Percentiles rank a stretch among this genome's conserved stretches.
These are phyloP conservation scores for Cercopithecus petaurista DNA, from an alignment of 2,797 vertebrate genomes.

Conservation along the genomic window DNA sequence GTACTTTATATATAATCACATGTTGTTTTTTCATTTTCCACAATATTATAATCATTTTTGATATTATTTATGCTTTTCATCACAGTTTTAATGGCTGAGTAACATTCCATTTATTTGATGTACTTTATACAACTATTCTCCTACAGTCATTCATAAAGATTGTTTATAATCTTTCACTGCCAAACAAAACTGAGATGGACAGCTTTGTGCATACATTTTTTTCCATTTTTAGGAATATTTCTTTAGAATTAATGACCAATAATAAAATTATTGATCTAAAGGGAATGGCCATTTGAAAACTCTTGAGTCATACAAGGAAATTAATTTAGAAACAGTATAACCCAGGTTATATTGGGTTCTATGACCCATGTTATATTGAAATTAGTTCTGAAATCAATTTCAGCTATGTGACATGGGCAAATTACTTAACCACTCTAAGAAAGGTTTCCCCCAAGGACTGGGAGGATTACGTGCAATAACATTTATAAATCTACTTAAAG, in stretches of 20 bases:
- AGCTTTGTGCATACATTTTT: not conserved
- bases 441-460: not conserved
- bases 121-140: not conserved
- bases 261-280: not conserved
- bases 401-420: not conserved
- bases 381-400: not conserved
- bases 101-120: not conserved
- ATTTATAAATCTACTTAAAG: not conserved
- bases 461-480: not conserved
- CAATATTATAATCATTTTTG: not conserved
- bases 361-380: not conserved
- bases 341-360: not conserved
- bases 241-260: not conserved
- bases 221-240: not conserved
- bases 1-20: not conserved
- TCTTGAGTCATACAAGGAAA: not conserved
- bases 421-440: not conserved
- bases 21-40: not conserved
- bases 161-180: not conserved
- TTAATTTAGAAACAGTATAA: not conserved
- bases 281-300: not conserved
- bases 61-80: not conserved
- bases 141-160: not conserved
- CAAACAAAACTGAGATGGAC: not conserved
- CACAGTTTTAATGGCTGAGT: not conserved